Evolutionary conservation across 2,888 invertebrate genomes (phyloP).

Genomic region (Trissoscelio sp.): DNA sequence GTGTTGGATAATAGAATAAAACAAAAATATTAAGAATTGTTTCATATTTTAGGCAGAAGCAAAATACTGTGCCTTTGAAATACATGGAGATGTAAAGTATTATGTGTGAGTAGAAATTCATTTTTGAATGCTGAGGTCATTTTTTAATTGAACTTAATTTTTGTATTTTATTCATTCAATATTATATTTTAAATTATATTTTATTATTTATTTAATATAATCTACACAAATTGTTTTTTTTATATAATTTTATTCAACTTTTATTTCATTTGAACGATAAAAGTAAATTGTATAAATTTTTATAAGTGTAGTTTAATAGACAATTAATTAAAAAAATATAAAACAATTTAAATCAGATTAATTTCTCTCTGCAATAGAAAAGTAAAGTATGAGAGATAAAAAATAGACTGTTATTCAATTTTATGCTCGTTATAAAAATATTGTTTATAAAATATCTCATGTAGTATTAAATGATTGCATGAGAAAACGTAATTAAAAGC

Average conservation of each 20-base stretch:
- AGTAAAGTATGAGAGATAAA: too few species aligned
- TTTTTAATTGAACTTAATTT: too few species aligned
- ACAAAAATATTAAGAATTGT: background rate
- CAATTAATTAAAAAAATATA: too few species aligned
- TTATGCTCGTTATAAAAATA: slow-evolving; percentile 1
- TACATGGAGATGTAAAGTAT: slow-evolving; percentile 83
- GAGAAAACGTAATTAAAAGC: background rate
- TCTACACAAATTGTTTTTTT: too few species aligned
- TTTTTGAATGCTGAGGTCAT: background rate
- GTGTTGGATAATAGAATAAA: background rate
- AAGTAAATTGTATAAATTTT: too few species aligned
- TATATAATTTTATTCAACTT: too few species aligned
- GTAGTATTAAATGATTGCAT: background rate
- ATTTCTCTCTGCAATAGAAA: too few species aligned
- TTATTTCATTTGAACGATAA: too few species aligned
- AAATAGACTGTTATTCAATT: background rate
- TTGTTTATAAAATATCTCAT: background rate
- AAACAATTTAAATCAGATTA: too few species aligned
- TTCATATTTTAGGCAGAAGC: slow-evolving; percentile 80
- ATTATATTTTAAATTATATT: background rate
- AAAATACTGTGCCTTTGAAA: slow-evolving; percentile 84
- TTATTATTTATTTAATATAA: background rate
- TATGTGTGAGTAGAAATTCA: slow-evolving; percentile 71
- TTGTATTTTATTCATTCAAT: too few species aligned
- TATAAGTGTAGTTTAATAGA: too few species aligned